Evolutionary conservation across 92 coral and sea anemone genomes (phyloP).

Genomic region (Epizoanthus rinbou): DNA sequence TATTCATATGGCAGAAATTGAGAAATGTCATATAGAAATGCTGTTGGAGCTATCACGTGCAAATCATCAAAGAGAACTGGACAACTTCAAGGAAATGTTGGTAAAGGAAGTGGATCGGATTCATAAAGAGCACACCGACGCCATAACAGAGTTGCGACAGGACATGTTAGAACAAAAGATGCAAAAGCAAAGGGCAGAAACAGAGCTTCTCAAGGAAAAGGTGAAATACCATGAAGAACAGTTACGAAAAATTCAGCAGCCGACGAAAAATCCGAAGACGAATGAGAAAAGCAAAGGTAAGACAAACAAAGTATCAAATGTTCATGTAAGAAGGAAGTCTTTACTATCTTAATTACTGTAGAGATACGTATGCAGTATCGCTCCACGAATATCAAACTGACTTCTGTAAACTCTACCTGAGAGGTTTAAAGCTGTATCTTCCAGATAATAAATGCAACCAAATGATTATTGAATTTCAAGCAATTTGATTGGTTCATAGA

Average conservation of each 20-base stretch:
- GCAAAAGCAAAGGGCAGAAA: background rate
- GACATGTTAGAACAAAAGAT: background rate
- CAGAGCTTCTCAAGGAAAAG: background rate
- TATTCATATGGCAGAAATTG: background rate
- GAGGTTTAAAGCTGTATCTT: too few relatives aligned
- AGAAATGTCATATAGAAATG: background rate
- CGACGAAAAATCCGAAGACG: background rate
- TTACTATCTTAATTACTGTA: background rate
- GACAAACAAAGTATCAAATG: background rate
- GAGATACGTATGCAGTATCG: background rate
- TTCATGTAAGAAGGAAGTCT: background rate
- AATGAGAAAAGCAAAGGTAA: background rate
- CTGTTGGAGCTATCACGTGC: background rate
- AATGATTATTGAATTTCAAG: too few relatives aligned
- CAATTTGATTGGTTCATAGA: too few relatives aligned
- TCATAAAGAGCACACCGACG: background rate
- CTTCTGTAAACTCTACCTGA: too few relatives aligned
- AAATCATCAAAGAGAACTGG: background rate
- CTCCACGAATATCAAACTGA: too few relatives aligned
- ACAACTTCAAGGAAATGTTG: conserved; percentile 12
- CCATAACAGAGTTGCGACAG: background rate
- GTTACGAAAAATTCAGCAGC: background rate
- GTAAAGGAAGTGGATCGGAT: conserved; percentile 8
- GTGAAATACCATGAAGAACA: background rate
- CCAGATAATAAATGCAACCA: too few relatives aligned